Conservation (phyloP, 2,113 vertebrate genomes). For the Apistogramma diplotaenia region DNA sequence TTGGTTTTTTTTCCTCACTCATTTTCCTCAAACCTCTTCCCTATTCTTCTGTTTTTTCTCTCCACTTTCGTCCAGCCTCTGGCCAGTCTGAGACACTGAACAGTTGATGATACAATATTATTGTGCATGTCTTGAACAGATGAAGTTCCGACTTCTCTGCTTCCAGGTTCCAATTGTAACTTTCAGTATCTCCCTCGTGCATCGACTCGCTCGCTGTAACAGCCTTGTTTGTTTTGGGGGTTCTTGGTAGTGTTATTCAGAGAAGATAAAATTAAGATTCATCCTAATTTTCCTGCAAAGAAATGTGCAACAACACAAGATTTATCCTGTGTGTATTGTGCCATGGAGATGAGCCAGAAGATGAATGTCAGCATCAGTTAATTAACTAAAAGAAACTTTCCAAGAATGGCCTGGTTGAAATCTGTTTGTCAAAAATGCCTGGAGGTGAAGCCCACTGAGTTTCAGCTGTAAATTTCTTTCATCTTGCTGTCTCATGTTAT, state of each 20-base stretch:
- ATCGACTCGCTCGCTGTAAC: not conserved
- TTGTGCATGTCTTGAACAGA: slow-evolving; percentile 8
- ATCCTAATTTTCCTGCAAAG: not conserved
- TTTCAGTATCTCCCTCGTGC: not conserved
- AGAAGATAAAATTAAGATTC: not conserved
- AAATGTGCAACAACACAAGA: not conserved
- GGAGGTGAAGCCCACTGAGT: slow-evolving; percentile 31
- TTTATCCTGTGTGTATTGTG: slow-evolving; percentile 20
- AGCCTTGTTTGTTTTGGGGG: not conserved
- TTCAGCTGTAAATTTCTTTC: slow-evolving; percentile 34
- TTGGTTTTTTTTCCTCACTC: not conserved
- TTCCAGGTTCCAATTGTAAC: slow-evolving; percentile 29
- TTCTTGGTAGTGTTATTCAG: slow-evolving; percentile 28
- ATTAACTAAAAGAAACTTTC: slow-evolving; percentile 7
- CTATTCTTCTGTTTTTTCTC: not conserved
- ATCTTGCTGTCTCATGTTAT: slow-evolving; percentile 34
- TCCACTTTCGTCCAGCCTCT: not conserved
- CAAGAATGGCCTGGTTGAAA: slow-evolving; percentile 11
- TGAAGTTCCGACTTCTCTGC: slow-evolving; percentile 21
- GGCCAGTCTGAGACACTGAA: not conserved
- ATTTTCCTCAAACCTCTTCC: not conserved
- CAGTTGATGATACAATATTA: not conserved
- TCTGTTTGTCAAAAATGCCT: not conserved
- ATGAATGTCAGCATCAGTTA: slow-evolving; percentile 30
- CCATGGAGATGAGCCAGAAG: slow-evolving; percentile 57